A percentile compares a stretch with the other conserved stretches of the same genome.
These are phyloP conservation scores for Todus mexicanus DNA, from an alignment of 2,797 vertebrate species.

Conservation along the genomic window DNA sequence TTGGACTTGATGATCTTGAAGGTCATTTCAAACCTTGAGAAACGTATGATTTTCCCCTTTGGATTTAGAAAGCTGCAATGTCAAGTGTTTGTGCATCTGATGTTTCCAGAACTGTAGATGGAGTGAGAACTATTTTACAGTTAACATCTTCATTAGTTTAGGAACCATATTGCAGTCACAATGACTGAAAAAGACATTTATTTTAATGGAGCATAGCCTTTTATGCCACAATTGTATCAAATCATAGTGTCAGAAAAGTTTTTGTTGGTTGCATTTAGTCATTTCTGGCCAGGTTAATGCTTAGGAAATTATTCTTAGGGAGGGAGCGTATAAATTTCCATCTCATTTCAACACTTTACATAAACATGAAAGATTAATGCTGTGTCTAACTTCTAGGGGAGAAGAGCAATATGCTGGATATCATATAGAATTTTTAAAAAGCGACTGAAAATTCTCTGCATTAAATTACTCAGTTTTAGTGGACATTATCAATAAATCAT, in stretches of 20 bases:
- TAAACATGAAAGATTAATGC: constrained; percentile 56
- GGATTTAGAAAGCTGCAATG: neutral
- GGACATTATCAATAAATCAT: constrained; percentile 39
- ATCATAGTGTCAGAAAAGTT: constrained; percentile 16
- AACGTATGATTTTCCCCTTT: too few relatives aligned
- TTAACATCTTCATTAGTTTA: constrained; percentile 47
- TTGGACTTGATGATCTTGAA: too few relatives aligned
- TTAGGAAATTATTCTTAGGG: constrained; percentile 61
- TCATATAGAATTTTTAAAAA: neutral
- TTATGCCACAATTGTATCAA: constrained; percentile 34
- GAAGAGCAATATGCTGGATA: constrained; percentile 19
- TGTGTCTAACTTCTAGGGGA: neutral
- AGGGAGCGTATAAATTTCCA: constrained; percentile 64
- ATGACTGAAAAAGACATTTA: neutral
- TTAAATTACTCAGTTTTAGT: constrained; percentile 41
- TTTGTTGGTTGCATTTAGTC: constrained; percentile 32
- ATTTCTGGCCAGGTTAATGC: constrained; percentile 57
- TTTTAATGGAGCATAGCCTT: constrained; percentile 51
- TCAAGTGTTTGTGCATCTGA: neutral
- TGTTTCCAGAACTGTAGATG: neutral
- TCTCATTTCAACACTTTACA: constrained; percentile 58
- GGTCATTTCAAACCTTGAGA: too few relatives aligned
- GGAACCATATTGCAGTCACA: neutral
- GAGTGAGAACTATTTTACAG: constrained; percentile 2
- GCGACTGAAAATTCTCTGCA: constrained; percentile 3